These are phyloP conservation scores for Syritta pipiens DNA, from an alignment of 2,888 invertebrate species.

Conservation along the genomic window DNA sequence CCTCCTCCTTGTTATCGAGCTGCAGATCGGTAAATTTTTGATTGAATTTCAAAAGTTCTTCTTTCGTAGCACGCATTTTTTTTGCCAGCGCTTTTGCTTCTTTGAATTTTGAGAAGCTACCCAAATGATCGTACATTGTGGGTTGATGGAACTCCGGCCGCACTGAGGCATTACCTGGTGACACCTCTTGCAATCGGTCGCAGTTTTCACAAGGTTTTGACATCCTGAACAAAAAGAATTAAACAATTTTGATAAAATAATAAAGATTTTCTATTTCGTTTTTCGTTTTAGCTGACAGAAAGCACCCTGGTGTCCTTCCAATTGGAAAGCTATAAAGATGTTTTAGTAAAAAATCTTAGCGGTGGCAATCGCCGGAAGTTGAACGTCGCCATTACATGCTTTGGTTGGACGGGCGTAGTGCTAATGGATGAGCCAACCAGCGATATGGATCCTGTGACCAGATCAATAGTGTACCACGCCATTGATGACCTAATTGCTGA, in stretches of 20 bases:
- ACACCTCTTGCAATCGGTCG: constrained; percentile 67
- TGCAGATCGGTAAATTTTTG: constrained; percentile 71
- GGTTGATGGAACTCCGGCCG: constrained; percentile 70
- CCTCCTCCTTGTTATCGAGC: constrained; percentile 44
- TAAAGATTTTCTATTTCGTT: constrained; percentile 46
- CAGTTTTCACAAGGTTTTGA: constrained; percentile 71
- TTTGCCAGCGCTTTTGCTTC: constrained; percentile 66
- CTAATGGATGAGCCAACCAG: constrained; percentile 89
- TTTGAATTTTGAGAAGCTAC: constrained; percentile 71
- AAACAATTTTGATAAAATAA: constrained; percentile 27
- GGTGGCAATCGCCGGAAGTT: constrained; percentile 89
- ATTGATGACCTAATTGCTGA: constrained; percentile 75
- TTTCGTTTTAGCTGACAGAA: constrained; percentile 72
- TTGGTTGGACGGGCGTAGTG: constrained; percentile 86
- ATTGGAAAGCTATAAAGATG: constrained; percentile 76
- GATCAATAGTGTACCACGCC: constrained; percentile 77
- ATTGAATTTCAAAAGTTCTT: constrained; percentile 70
- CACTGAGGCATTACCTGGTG: constrained; percentile 70
- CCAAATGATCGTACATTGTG: constrained; percentile 73
- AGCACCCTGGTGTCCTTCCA: constrained; percentile 76
- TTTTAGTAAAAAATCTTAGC: constrained; percentile 78
- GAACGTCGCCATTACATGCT: constrained; percentile 87
- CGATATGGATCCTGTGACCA: constrained; percentile 84
- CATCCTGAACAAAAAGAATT: constrained; percentile 59
- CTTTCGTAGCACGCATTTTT: constrained; percentile 57